Base-by-base conservation (phyloP, 1,140 invertebrate species). In the Pseudomyrmex concolor region DNA sequence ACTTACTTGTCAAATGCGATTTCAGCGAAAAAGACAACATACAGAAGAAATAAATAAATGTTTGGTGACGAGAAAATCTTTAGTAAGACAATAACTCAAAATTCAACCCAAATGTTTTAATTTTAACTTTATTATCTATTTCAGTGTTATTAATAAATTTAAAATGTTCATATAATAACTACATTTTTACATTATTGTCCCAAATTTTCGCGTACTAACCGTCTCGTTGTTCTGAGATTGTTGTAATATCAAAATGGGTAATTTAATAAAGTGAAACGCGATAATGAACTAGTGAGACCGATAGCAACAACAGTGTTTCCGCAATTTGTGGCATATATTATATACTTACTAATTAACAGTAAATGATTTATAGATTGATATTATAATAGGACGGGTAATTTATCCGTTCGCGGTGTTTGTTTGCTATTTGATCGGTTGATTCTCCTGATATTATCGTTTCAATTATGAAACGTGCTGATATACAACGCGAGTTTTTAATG, bases 311-410 rank as follows among this genome's bases (percentile, higher is more conserved):
- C 76, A 50, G 54, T 34, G 34, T 80, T 80, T 80, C 76, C 76
- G 22, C 76, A 80, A 59, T 59, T 80, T 70, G 34, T 55, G 68
- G 66, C 66, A 80, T 80, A 80, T 71, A 70, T 71, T 71, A 80
- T 34, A 34, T 80, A 80, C 64, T 78, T 59, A 78, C n/a, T 71
- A 80, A 80, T 80, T 80, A 80, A 71, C 59, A 66, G 43, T 80
- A 80, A 80, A 70, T 80, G 70, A 59, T 80, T 70, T 80, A 71
- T 71, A 17, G 66, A 80, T 71, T 80, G 71, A 80, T 80, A 80
- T 71, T 71, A 70, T 80, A 80, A 80, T 80, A 71, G 55, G 43
- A 57, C 57, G 66, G 54, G 59, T 80, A 80, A 71, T 71, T 80
- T 70, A 80, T 57, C 34, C 34, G 34, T 34, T 34, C 22, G n/a